A percentile compares a stretch with the other conserved stretches of the same genome.
These are phyloP conservation scores for Puffinus mauretanicus DNA, from an alignment of 2,113 vertebrate genomes.

Conservation along the genomic window DNA sequence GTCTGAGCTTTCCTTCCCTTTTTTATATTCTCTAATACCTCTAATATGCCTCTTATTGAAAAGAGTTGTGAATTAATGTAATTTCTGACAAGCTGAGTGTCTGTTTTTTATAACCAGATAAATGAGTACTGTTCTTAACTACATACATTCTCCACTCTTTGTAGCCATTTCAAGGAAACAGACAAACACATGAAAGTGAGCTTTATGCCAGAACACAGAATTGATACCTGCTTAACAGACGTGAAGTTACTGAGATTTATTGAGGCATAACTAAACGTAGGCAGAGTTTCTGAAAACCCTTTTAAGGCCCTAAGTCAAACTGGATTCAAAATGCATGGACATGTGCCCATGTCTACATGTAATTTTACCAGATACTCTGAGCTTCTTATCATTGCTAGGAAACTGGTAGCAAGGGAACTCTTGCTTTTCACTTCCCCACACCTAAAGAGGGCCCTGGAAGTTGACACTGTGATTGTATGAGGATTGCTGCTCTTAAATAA, in stretches of 20 bases:
- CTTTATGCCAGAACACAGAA: not conserved
- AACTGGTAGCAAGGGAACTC: not conserved
- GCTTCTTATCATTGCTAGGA: not conserved
- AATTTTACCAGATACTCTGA: not conserved
- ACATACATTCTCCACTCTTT: not conserved
- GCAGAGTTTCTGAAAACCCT: not conserved
- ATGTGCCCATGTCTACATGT: not conserved
- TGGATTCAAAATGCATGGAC: not conserved
- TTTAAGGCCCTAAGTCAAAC: not conserved
- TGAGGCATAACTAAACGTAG: not conserved
- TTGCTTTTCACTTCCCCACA: not conserved
- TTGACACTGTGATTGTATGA: not conserved
- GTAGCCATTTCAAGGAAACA: not conserved
- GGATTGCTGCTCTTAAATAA: not conserved
- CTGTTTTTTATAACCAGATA: not conserved
- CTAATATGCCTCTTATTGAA: not conserved
- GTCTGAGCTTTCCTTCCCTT: not conserved
- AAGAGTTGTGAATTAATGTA: not conserved
- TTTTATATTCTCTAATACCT: not conserved
- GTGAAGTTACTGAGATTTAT: not conserved
- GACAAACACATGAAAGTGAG: not conserved
- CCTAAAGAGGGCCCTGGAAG: not conserved
- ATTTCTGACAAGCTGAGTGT: not conserved
- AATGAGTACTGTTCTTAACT: not conserved
- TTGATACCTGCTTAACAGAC: not conserved